Percentiles rank a stretch among this genome's conserved stretches.
Conservation (phyloP, 1,140 invertebrate species). For the Pseudomyrmex gracilis region DNA sequence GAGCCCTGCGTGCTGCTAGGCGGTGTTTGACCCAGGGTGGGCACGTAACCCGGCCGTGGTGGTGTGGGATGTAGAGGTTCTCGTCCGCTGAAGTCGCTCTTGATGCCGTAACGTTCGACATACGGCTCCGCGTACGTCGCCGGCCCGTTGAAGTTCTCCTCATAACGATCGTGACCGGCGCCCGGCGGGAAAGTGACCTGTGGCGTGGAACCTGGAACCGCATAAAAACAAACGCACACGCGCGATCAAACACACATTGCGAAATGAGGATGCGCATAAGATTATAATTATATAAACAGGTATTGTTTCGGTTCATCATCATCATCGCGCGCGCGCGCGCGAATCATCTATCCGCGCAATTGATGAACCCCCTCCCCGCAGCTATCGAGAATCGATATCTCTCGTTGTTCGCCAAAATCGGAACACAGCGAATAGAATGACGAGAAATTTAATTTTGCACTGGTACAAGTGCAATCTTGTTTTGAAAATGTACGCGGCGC, state of each 20-base stretch:
- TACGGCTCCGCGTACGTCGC: conserved; percentile 85
- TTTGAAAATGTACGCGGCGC: not conserved
- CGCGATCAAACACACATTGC: not conserved
- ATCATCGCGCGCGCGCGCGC: too few relatives aligned
- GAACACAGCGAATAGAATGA: not conserved
- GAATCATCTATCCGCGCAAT: too few relatives aligned
- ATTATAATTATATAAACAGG: not conserved
- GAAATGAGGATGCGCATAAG: not conserved
- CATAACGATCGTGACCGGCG: conserved; percentile 84
- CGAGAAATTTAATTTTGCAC: too few relatives aligned
- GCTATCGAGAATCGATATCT: too few relatives aligned
- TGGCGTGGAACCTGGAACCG: conserved; percentile 78
- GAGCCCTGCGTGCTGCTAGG: conserved; percentile 89
- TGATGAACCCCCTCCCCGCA: too few relatives aligned
- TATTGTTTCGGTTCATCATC: too few relatives aligned
- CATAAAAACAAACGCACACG: conserved; percentile 14
- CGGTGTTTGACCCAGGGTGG: conserved; percentile 83
- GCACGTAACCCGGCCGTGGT: conserved; percentile 83
- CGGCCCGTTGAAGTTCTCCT: conserved; percentile 85
- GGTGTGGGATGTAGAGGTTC: conserved; percentile 85
- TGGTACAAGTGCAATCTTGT: not conserved
- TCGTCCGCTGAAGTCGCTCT: conserved; percentile 83
- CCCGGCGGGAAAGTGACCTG: conserved; percentile 82
- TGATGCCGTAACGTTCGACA: conserved; percentile 85
- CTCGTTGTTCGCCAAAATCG: conserved; percentile 6